Base-by-base conservation (phyloP, 2,113 vertebrate genomes). In the Myiagra hebetior region DNA sequence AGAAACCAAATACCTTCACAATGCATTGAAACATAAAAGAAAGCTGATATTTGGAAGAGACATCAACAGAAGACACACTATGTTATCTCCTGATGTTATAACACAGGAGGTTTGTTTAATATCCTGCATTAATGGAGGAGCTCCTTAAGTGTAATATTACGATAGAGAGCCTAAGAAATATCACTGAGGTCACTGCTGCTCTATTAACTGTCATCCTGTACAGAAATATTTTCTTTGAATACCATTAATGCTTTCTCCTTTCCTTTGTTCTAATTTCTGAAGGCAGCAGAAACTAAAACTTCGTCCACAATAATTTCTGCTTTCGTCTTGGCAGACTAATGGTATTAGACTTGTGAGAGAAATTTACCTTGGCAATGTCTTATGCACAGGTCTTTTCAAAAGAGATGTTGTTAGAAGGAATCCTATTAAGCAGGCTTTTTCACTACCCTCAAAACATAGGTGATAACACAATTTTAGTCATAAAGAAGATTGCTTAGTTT, bases 201-300 rank as follows among this genome's bases (percentile, higher is more conserved):
- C 96, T 98, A 97, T 96, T 96, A 98, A 92, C 95, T 97, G 97
- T 96, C 97, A 97, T 95, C 87, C 89, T 76, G 78, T 87, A 91
- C 57, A 97, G 96, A 98, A 98, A 97, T 96, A 97, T 98, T 98
- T 97, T 91, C 97, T 95, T 93, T 95, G 96, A 98, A 97, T 96
- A 97, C 95, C 90, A 96, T 97, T 97, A 97, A 97, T 88, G 97
- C 81, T 76, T 97, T 95, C 93, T 97, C 49, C 64, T 95, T 95
- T 62, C 76, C 93, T 97, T 97, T 98, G 95, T 95, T 97, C 97
- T 97, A 91, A 92, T 96, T 96, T 97, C 94, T 96, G 94, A 97
- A 98, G 95, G 89, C 94, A 97, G 89, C 49, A 94, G 89, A 92
- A 95, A 97, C 87, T 96, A 92, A 97, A 96, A 97, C 91, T 97